Evolutionary conservation across 2,888 invertebrate species (phyloP).

Genomic region (Stramonita haemastoma): DNA sequence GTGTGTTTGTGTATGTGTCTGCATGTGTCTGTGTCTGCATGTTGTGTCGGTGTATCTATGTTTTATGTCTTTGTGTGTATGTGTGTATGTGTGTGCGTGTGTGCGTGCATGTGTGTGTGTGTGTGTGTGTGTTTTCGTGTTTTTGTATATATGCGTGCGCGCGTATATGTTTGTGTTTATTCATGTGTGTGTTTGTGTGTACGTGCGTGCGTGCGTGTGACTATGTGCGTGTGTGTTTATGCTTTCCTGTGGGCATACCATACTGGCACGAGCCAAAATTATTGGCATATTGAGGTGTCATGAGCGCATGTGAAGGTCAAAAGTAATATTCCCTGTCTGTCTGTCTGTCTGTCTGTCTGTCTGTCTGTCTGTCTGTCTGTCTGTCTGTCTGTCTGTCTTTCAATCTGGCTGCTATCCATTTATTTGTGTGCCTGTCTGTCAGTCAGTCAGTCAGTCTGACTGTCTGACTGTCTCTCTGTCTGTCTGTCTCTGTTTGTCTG

Average conservation of each 20-base stretch:
- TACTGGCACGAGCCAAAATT: background rate
- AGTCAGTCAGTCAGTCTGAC: no score
- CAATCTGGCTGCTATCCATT: background rate
- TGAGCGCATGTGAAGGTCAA: background rate
- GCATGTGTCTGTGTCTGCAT: background rate
- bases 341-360: background rate
- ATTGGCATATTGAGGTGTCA: background rate
- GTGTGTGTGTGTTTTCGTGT: constrained; percentile 20
- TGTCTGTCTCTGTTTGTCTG: background rate
- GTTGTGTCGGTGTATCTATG: background rate
- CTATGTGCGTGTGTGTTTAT: background rate
- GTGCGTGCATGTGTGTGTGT: background rate
- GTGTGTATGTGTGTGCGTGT: constrained; percentile 23
- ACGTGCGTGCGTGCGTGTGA: background rate
- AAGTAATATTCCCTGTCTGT: background rate
- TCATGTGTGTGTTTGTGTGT: background rate
- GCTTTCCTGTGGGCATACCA: background rate
- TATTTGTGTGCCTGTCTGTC: background rate
- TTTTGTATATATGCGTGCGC: background rate
- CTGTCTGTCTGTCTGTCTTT: background rate
- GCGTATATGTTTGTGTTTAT: background rate
- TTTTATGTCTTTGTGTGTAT: constrained; percentile 7
- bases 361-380: background rate
- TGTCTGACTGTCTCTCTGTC: background rate
- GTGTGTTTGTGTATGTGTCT: constrained; percentile 19